These are phyloP conservation scores for Pteronotus mesoamericanus DNA, from an alignment of 2,797 vertebrate species.

Conservation along the genomic window DNA sequence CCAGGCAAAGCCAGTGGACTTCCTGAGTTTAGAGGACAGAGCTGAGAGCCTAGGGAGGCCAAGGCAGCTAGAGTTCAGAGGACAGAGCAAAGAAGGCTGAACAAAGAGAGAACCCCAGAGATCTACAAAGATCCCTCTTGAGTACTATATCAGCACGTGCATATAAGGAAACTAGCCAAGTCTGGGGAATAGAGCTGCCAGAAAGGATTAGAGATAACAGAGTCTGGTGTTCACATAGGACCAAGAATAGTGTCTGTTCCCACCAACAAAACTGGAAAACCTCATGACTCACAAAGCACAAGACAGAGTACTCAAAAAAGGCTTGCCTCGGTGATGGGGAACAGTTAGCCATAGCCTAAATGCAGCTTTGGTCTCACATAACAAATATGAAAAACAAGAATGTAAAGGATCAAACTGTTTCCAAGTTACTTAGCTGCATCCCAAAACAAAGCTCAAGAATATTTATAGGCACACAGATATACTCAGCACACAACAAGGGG, in stretches of 20 bases:
- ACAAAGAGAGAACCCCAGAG: neutral
- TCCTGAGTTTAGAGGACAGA: neutral
- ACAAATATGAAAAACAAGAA: neutral
- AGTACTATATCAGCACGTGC: neutral
- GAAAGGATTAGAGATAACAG: neutral
- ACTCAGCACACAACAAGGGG: neutral
- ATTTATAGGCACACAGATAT: slow-evolving; percentile 14
- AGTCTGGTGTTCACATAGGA: neutral
- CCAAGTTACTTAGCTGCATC: neutral
- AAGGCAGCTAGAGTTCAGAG: neutral
- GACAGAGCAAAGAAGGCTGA: neutral
- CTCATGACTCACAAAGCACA: neutral
- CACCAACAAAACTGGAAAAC: neutral
- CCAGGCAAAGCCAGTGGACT: neutral
- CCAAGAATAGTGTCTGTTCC: neutral
- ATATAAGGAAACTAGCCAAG: neutral
- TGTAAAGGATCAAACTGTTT: neutral
- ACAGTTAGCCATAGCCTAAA: neutral
- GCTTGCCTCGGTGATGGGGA: neutral
- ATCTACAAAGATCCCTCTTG: neutral
- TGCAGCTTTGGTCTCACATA: neutral
- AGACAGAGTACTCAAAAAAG: neutral
- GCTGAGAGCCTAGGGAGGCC: neutral
- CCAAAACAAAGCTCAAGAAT: neutral
- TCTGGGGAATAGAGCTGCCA: neutral